A percentile compares a stretch with the other conserved stretches of the same genome.
Conservation (phyloP, 2,888 invertebrate species). For the Tolmerus cingulatus region DNA sequence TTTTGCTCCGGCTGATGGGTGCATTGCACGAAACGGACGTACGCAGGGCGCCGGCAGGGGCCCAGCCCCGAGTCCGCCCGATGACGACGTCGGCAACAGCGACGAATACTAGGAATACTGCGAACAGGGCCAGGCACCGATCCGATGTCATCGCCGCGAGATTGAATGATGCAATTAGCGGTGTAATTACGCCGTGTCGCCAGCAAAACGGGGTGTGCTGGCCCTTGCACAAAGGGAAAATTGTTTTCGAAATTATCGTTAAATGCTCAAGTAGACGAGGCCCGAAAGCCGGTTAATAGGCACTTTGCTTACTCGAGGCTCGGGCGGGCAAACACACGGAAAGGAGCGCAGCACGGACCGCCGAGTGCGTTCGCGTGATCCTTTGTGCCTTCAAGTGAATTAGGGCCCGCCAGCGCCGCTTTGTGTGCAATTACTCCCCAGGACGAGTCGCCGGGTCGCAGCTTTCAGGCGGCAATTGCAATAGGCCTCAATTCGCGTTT, state of each 20-base stretch:
- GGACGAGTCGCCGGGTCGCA: not conserved
- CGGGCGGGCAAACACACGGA: not conserved
- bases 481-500: not conserved
- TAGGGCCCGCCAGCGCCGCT: not conserved
- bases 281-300: not conserved
- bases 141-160: slow-evolving; percentile 13
- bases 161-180: slow-evolving; percentile 33
- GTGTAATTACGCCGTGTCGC: not conserved
- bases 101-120: not conserved
- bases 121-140: not conserved
- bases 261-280: not conserved
- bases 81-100: not conserved
- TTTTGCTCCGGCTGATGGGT: not conserved
- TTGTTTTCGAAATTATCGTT: slow-evolving; percentile 5
- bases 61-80: not conserved
- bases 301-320: not conserved
- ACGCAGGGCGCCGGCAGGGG: not conserved
- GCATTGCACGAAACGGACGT: slow-evolving; percentile 4
- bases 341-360: not conserved
- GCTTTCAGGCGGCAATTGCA: not conserved
- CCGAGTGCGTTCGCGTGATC: not conserved
- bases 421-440: not conserved
- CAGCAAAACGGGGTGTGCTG: not conserved
- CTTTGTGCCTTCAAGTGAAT: not conserved
- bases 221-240: not conserved